Percentiles rank a stretch among this genome's conserved stretches.
Evolutionary conservation across 2,797 vertebrate species (phyloP).

Genomic region (Mallotus villosus): DNA sequence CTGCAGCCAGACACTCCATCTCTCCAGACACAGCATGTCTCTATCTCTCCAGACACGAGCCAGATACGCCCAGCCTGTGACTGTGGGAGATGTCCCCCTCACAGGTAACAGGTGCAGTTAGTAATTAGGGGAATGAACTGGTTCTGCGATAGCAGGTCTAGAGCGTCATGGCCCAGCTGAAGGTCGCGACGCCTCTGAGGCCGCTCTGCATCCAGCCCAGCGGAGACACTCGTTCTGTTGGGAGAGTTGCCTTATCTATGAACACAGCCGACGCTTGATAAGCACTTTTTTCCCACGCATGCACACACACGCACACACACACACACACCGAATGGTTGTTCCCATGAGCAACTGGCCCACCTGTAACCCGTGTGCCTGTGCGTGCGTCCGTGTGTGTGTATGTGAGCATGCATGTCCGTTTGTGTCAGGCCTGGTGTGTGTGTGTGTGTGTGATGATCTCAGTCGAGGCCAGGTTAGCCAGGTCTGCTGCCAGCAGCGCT

Average conservation of each 20-base stretch:
- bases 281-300: slow-evolving; percentile 43
- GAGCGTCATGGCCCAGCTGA: no score
- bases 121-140: no score
- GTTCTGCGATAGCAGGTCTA: no score
- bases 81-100: no score
- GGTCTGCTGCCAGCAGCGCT: slow-evolving; percentile 14
- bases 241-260: slow-evolving; percentile 24
- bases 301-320: slow-evolving; percentile 39
- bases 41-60: neutral
- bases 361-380: neutral
- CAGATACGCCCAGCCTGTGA: neutral
- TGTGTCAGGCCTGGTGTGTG: neutral
- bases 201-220: no score
- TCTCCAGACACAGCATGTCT: no score
- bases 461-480: slow-evolving; percentile 4
- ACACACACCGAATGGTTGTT: slow-evolving; percentile 35
- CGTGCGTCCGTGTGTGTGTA: neutral
- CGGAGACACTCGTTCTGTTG: slow-evolving; percentile 31
- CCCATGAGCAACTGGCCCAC: neutral
- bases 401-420: no score
- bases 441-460: slow-evolving; percentile 10
- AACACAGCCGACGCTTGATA: slow-evolving; percentile 47
- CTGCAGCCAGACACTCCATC: no score
- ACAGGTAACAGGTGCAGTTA: no score
- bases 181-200: no score